These are phyloP conservation scores for Gonatopus flavifemur DNA, from an alignment of 1,140 invertebrate species.

Conservation along the genomic window DNA sequence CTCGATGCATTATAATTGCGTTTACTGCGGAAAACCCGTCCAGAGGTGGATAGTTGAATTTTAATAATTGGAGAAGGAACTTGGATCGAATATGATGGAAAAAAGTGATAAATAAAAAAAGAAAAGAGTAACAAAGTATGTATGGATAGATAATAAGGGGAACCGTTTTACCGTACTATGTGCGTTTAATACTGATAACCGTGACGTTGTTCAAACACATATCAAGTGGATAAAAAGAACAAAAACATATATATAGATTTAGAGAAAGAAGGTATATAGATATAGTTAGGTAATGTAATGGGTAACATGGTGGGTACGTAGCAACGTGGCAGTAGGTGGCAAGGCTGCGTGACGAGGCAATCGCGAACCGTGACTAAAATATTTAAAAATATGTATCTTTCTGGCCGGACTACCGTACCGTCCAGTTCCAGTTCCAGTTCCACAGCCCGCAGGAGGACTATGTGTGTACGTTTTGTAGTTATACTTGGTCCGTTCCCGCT, in stretches of 20 bases:
- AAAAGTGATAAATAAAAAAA: background rate
- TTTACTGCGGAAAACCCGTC: too few species aligned
- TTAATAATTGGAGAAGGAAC: background rate
- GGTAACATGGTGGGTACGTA: too few species aligned
- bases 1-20: too few species aligned
- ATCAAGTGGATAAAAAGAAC: slow-evolving; percentile 28
- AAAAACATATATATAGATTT: slow-evolving; percentile 7
- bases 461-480: too few species aligned
- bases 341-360: slow-evolving; percentile 60
- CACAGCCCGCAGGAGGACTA: too few species aligned
- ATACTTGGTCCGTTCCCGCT: slow-evolving; percentile 19
- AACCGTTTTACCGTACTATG: slow-evolving; percentile 15
- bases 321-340: slow-evolving; percentile 57
- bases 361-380: slow-evolving; percentile 61
- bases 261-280: slow-evolving; percentile 11
- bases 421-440: slow-evolving; percentile 57
- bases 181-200: background rate
- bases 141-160: slow-evolving; percentile 4
- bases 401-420: slow-evolving; percentile 57
- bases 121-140: slow-evolving; percentile 3
- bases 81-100: background rate
- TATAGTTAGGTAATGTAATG: slow-evolving; percentile 56
- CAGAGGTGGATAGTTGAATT: too few species aligned
- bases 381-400: slow-evolving; percentile 62
- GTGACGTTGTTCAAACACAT: slow-evolving; percentile 26